Conservation (phyloP, 2,113 vertebrate genomes). For the Chionomys nivalis region DNA sequence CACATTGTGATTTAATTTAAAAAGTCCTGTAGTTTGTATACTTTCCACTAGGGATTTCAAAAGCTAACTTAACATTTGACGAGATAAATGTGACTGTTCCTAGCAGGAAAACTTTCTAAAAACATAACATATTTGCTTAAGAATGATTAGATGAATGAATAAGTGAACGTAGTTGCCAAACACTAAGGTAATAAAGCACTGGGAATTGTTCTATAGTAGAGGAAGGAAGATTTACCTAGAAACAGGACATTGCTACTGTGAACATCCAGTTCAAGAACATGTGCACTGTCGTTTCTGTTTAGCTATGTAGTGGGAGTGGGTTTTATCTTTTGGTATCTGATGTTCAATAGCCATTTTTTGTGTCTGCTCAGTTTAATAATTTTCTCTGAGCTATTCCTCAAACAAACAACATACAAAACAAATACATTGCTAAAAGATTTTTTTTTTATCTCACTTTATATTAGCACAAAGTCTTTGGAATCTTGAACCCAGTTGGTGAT, state of each 20-base stretch:
- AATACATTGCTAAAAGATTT: background rate
- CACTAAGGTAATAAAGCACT: background rate
- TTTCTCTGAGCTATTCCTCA: background rate
- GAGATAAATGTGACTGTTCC: background rate
- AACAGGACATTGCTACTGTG: background rate
- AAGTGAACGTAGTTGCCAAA: background rate
- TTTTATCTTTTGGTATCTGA: background rate
- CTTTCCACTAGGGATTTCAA: background rate
- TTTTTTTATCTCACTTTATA: no score
- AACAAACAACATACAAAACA: background rate
- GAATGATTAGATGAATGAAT: background rate
- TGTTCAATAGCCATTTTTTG: background rate
- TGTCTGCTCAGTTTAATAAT: background rate
- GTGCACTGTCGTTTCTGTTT: background rate
- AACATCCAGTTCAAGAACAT: background rate
- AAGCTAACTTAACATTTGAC: background rate
- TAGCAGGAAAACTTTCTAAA: background rate
- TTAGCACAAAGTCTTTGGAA: background rate
- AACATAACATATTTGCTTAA: background rate
- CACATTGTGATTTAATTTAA: background rate
- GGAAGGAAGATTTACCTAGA: background rate
- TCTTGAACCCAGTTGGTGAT: background rate
- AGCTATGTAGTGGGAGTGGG: background rate
- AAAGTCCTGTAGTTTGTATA: background rate
- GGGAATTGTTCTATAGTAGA: background rate